Base-by-base conservation (phyloP, 2,888 invertebrate species). In the Spialia ferax region DNA sequence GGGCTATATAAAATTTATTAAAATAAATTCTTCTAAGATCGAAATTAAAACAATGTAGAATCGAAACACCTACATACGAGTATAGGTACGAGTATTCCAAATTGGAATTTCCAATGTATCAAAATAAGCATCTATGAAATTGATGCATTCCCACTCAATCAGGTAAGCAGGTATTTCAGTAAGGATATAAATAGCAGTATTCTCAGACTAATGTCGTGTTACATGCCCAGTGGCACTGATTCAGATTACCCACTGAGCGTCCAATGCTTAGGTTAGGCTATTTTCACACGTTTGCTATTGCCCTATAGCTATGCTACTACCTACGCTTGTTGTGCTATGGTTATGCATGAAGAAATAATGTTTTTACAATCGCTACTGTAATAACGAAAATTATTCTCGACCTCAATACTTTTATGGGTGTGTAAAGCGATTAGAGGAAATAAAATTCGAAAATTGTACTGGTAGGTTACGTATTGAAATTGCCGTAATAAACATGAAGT, bases 201-300 rank as follows among this genome's bases (percentile, higher is more conserved):
- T 29, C 54, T 54, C 15, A 54, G 54, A 54, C 54, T 29, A 54
- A 54, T 54, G 54, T 54, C 15, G 15, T 23, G 54, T 29, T 26
- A 54, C 26, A 29, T 29, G 54, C 8, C 15, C 68, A 72, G 73
- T 74, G 76, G 73, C 77, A 77, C 77, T 78, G 75, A 75, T 77
- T 75, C 72, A 76, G 73, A 73, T 70, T 66, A 22, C n/a, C n/a
- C n/a, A n/a, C 10, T 22, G 6, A n/a, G 8, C 26, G 10, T 62
- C 22, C 23, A 23, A 13, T 8, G 15, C 4, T 62, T n/a, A 13
- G 26, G 11, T 22, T 52, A 45, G 8, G 45, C 18, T 18, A 18
- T 45, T 8, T n/a, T 3, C 15, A 18, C 10, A 8, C 10, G n/a
- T 56, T 63, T 52, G 35, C 22, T 59, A n/a, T n/a, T 10, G 22